Conservation (phyloP, 2,888 invertebrate genomes). For the Agriotes lineatus region DNA sequence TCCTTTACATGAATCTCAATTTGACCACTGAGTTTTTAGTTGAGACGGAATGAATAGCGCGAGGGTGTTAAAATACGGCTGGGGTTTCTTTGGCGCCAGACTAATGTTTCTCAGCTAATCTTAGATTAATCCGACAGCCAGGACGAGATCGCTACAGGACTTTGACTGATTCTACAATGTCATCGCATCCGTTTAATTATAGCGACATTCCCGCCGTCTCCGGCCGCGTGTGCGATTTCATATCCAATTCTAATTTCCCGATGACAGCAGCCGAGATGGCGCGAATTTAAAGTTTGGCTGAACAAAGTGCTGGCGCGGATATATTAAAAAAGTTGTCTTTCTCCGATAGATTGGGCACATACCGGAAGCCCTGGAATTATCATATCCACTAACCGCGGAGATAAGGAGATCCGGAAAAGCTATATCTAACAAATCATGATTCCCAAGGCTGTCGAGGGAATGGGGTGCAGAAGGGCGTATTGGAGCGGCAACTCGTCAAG, state of each 20-base stretch:
- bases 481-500: conserved; percentile 30
- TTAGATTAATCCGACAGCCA: conserved; percentile 19
- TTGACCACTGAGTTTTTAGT: neutral
- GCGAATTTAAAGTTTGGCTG: conserved; percentile 5
- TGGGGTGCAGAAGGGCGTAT: conserved; percentile 29
- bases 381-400: conserved; percentile 25
- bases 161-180: conserved; percentile 23
- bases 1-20: neutral
- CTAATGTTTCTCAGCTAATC: conserved; percentile 25
- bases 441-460: conserved; percentile 33
- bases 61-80: conserved; percentile 14
- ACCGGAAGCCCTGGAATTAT: conserved; percentile 19
- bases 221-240: conserved; percentile 2
- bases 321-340: conserved; percentile 25
- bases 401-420: conserved; percentile 28
- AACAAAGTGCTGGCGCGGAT: conserved; percentile 2
- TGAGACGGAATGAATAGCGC: neutral
- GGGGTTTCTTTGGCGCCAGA: conserved; percentile 26
- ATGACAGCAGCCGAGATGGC: neutral
- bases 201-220: conserved; percentile 8
- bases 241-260: conserved; percentile 1
- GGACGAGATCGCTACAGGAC: conserved; percentile 17
- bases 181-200: conserved; percentile 20
- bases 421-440: conserved; percentile 41
- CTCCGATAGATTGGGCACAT: conserved; percentile 18